phyloP scores from a whole-genome alignment of 2,113 vertebrate species.

The Argyrosomus japonicus region DNA sequence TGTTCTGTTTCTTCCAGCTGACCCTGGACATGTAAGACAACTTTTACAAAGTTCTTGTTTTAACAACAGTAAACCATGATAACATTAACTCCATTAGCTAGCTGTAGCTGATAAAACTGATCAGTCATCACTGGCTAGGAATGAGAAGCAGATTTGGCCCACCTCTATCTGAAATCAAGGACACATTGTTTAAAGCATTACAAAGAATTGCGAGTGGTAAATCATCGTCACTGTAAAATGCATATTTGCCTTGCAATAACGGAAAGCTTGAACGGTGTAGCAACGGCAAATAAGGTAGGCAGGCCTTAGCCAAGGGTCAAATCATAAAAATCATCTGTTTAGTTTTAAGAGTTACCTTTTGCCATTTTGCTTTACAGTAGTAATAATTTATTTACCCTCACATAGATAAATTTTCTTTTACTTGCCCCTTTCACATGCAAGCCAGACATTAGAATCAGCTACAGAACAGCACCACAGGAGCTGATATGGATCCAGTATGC shows the following conservation, averaged over 20 bases:
- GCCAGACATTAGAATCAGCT: neutral
- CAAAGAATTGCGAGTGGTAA: too few species aligned
- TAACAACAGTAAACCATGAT: neutral
- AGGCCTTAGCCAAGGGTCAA: neutral
- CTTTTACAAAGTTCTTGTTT: too few species aligned
- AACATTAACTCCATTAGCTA: neutral
- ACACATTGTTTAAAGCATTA: neutral
- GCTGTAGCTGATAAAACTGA: neutral
- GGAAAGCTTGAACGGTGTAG: neutral
- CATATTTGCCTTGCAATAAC: neutral
- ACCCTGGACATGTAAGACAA: too few species aligned
- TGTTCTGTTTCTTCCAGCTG: too few species aligned
- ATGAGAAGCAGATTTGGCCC: neutral
- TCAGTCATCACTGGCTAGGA: neutral
- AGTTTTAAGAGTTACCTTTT: neutral
- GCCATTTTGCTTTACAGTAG: neutral
- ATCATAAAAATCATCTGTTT: neutral
- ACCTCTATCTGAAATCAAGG: neutral
- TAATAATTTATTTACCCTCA: neutral
- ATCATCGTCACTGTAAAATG: neutral
- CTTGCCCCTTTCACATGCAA: neutral
- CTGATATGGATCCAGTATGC: constrained; percentile 8
- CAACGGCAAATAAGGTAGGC: neutral
- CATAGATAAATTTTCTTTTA: too few species aligned
- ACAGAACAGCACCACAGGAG: constrained; percentile 13